phyloP scores from a whole-genome alignment of 2,113 vertebrate genomes.

The Chelonoidis abingdonii region DNA sequence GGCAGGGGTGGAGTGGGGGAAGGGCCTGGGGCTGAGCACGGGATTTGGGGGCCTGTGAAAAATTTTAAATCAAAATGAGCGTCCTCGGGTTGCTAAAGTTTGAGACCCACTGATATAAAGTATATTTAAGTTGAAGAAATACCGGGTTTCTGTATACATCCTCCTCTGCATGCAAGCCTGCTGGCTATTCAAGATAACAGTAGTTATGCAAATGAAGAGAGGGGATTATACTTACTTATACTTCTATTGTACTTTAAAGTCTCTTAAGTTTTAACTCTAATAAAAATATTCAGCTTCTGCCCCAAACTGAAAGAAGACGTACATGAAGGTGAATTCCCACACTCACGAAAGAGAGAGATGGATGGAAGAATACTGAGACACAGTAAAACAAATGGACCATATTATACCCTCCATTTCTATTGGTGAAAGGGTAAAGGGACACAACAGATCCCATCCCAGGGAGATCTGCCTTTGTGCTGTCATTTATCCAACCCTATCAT shows the following conservation, averaged over 20 bases:
- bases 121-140: neutral
- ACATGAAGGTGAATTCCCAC: neutral
- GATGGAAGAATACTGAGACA: neutral
- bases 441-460: neutral
- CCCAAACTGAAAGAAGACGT: neutral
- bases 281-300: neutral
- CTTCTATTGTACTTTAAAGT: too few species aligned
- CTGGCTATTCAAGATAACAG: too few species aligned
- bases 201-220: too few species aligned
- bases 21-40: too few species aligned
- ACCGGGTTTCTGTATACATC: neutral
- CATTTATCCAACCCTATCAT: neutral
- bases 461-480: fast-evolving
- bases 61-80: too few species aligned
- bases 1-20: too few species aligned
- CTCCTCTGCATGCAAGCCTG: too few species aligned
- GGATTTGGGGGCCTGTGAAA: too few species aligned
- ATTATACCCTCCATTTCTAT: neutral
- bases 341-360: neutral
- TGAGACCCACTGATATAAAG: neutral
- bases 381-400: neutral
- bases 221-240: too few species aligned
- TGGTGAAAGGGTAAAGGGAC: neutral
- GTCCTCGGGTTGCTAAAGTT: too few species aligned
- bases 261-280: neutral